These are phyloP conservation scores for Leptogaster cylindrica DNA, from an alignment of 2,888 invertebrate genomes.

Conservation along the genomic window DNA sequence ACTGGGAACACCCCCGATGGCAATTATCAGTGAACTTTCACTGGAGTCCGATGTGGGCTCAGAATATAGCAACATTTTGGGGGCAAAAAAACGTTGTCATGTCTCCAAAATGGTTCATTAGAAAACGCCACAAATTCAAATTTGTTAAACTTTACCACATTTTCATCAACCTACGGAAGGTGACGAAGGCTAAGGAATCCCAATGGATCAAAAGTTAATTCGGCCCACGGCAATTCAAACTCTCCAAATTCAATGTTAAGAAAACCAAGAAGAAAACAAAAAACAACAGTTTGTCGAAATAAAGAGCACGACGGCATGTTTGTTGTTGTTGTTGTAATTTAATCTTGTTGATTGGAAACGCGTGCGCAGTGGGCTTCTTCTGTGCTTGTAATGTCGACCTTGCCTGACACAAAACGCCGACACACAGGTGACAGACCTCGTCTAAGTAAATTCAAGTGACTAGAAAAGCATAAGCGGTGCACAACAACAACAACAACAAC, in stretches of 20 bases:
- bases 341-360: neutral
- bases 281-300: slow-evolving; percentile 10
- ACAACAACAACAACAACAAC: neutral
- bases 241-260: no score
- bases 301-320: neutral
- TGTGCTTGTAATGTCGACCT: slow-evolving; percentile 33
- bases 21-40: neutral
- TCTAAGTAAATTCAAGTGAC: slow-evolving; percentile 3
- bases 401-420: slow-evolving; percentile 41
- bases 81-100: neutral
- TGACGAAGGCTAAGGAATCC: slow-evolving; percentile 1
- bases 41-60: slow-evolving; percentile 2
- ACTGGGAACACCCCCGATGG: neutral
- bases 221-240: slow-evolving; percentile 19
- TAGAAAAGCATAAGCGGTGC: slow-evolving; percentile 6
- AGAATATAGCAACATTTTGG: slow-evolving; percentile 20
- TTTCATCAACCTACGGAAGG: slow-evolving; percentile 1
- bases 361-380: slow-evolving; percentile 26
- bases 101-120: slow-evolving; percentile 18
- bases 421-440: slow-evolving; percentile 43
- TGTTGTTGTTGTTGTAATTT: neutral
- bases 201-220: slow-evolving; percentile 26
- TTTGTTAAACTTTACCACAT: slow-evolving; percentile 10
- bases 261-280: slow-evolving; percentile 5
- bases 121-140: slow-evolving; percentile 11